A percentile compares a stretch with the other conserved stretches of the same genome.
Evolutionary conservation across 2,113 vertebrate species (phyloP).

Genomic region (Dicerorhinus sumatrensis): DNA sequence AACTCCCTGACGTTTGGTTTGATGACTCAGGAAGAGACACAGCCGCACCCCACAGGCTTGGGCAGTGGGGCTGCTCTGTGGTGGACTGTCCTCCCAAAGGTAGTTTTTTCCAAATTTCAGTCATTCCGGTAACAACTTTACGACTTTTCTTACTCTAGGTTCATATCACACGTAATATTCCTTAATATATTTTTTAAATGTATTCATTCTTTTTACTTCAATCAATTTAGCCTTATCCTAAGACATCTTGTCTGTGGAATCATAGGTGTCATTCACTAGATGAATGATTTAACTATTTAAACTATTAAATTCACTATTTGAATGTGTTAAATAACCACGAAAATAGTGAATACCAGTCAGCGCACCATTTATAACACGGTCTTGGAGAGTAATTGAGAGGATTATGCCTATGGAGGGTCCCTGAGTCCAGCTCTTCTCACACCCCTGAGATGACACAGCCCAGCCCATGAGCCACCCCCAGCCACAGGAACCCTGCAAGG

Average conservation of each 20-base stretch:
- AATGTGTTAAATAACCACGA: neutral
- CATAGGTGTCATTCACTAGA: neutral
- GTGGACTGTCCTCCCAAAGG: slow-evolving; percentile 3
- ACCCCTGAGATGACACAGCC: neutral
- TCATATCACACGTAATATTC: neutral
- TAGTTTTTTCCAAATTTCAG: slow-evolving; percentile 44
- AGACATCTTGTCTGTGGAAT: neutral
- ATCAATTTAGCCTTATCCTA: neutral
- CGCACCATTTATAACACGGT: accelerated
- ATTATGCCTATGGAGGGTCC: no score
- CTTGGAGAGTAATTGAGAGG: neutral
- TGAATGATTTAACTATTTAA: no score
- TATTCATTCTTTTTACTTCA: slow-evolving; percentile 10
- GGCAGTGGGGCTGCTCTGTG: neutral
- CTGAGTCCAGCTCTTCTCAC: neutral
- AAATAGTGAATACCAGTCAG: neutral
- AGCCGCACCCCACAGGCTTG: slow-evolving; percentile 52
- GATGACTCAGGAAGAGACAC: slow-evolving; percentile 72
- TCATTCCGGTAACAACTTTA: slow-evolving; percentile 58
- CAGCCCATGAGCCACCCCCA: neutral
- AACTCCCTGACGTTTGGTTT: slow-evolving; percentile 35
- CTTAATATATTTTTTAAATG: neutral
- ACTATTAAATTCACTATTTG: no score
- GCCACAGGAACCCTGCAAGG: neutral
- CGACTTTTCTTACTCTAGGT: slow-evolving; percentile 8